These are phyloP conservation scores for Spinus pinus DNA, from an alignment of 2,797 vertebrate species.

Conservation along the genomic window DNA sequence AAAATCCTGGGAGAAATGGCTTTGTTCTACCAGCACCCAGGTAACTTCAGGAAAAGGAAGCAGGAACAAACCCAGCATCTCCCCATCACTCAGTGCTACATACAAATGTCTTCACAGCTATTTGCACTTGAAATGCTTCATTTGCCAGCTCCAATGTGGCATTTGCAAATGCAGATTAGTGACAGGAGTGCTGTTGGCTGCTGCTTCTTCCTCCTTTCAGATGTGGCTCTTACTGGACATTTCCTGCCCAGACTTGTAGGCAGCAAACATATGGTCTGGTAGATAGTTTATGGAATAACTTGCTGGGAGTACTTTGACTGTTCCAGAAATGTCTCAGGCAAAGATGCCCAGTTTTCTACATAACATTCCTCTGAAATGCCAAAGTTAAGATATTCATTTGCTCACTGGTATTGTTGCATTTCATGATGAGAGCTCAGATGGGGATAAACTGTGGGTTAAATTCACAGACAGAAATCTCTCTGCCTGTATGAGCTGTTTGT, in stretches of 20 bases:
- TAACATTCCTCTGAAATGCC: conserved; percentile 55
- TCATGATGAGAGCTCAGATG: background rate
- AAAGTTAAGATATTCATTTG: conserved; percentile 64
- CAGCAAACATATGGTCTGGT: conserved; percentile 59
- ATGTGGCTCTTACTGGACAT: conserved; percentile 45
- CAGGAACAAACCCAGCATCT: background rate
- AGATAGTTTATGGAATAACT: conserved; percentile 61
- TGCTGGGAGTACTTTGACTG: conserved; percentile 43
- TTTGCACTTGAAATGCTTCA: conserved; percentile 41
- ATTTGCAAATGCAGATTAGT: conserved; percentile 62
- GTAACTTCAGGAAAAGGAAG: background rate
- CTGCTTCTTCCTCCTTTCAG: conserved; percentile 36
- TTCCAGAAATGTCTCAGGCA: conserved; percentile 53
- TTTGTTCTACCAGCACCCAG: background rate
- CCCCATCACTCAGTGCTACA: background rate
- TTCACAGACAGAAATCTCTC: conserved; percentile 60
- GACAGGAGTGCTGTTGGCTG: conserved; percentile 9
- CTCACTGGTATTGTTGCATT: conserved; percentile 22
- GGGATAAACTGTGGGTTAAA: conserved; percentile 55
- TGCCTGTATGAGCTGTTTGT: conserved; percentile 47
- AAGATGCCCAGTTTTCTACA: conserved; percentile 15
- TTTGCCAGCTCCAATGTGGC: conserved; percentile 39
- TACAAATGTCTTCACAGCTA: conserved; percentile 34
- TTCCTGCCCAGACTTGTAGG: conserved; percentile 55
- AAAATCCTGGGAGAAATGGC: background rate